A percentile compares a stretch with the other conserved stretches of the same genome.
Conservation (phyloP, 2,888 invertebrate genomes). For the Orthosia incerta region DNA sequence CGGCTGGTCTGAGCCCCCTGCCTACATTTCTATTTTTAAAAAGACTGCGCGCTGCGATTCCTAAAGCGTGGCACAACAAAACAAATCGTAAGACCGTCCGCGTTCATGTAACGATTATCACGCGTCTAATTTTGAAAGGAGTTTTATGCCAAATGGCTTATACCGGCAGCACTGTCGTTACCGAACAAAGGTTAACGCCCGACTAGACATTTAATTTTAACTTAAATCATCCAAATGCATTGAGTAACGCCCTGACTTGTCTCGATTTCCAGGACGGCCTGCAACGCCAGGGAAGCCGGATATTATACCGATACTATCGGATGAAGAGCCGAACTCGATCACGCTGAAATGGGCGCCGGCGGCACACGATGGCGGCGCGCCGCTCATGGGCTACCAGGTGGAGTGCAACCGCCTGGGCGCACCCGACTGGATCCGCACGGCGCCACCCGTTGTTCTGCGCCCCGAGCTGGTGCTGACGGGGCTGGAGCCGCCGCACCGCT, state of each 20-base stretch:
- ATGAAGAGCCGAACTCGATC: slow-evolving; percentile 95
- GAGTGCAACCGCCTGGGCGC: slow-evolving; percentile 93
- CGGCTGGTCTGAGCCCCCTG: slow-evolving; percentile 72
- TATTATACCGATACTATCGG: slow-evolving; percentile 93
- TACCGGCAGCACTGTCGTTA: slow-evolving; percentile 68
- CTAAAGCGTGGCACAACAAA: slow-evolving; percentile 89
- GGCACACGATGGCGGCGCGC: slow-evolving; percentile 96
- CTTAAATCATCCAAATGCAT: slow-evolving; percentile 50
- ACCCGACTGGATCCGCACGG: slow-evolving; percentile 95
- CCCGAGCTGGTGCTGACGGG: slow-evolving; percentile 95
- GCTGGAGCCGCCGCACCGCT: slow-evolving; percentile 96
- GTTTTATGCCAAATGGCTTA: slow-evolving; percentile 84
- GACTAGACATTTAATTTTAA: slow-evolving; percentile 62
- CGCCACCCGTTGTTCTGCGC: slow-evolving; percentile 93
- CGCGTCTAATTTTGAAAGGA: slow-evolving; percentile 87
- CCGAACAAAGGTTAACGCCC: slow-evolving; percentile 71
- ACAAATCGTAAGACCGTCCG: slow-evolving; percentile 88
- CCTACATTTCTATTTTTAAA: slow-evolving; percentile 86
- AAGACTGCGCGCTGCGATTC: slow-evolving; percentile 85
- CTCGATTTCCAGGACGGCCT: slow-evolving; percentile 92
- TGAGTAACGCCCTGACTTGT: slow-evolving; percentile 50
- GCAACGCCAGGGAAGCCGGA: slow-evolving; percentile 96
- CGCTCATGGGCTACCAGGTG: slow-evolving; percentile 95
- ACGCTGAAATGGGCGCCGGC: slow-evolving; percentile 96
- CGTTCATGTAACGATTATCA: slow-evolving; percentile 88